phyloP scores from a whole-genome alignment of 2,113 vertebrate species.

The Anolis carolinensis region DNA sequence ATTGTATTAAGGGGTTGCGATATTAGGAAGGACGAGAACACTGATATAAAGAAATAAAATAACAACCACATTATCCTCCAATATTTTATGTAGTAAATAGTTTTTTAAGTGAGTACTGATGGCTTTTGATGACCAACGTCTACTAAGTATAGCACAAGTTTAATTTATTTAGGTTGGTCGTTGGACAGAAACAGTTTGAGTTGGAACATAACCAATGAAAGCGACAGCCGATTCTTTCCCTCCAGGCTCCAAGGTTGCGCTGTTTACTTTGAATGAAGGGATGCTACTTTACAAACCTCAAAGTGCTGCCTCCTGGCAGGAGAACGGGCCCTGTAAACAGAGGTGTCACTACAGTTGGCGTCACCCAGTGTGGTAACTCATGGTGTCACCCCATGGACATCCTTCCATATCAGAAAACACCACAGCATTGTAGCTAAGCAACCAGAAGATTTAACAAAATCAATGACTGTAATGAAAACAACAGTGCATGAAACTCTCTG shows the following conservation, averaged over 20 bases:
- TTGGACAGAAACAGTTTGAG: neutral
- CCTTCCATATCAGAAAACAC: too few species aligned
- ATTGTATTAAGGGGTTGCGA: too few species aligned
- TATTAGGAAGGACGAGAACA: too few species aligned
- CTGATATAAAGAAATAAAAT: too few species aligned
- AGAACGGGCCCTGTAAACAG: neutral
- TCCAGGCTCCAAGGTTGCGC: neutral
- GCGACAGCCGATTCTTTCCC: neutral
- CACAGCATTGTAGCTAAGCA: too few species aligned
- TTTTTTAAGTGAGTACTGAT: neutral
- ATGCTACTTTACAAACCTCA: neutral
- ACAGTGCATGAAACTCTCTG: too few species aligned
- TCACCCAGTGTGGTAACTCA: too few species aligned
- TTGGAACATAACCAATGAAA: neutral
- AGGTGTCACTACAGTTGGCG: too few species aligned
- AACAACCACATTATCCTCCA: neutral
- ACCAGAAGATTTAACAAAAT: too few species aligned
- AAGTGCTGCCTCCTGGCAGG: neutral
- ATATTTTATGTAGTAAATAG: neutral
- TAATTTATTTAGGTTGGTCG: neutral
- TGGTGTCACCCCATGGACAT: too few species aligned
- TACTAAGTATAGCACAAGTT: neutral
- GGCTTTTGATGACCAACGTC: neutral
- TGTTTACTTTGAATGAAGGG: neutral
- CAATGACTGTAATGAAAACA: too few species aligned